Conservation (phyloP, 2,888 invertebrate genomes). For the Candidula unifasciata region DNA sequence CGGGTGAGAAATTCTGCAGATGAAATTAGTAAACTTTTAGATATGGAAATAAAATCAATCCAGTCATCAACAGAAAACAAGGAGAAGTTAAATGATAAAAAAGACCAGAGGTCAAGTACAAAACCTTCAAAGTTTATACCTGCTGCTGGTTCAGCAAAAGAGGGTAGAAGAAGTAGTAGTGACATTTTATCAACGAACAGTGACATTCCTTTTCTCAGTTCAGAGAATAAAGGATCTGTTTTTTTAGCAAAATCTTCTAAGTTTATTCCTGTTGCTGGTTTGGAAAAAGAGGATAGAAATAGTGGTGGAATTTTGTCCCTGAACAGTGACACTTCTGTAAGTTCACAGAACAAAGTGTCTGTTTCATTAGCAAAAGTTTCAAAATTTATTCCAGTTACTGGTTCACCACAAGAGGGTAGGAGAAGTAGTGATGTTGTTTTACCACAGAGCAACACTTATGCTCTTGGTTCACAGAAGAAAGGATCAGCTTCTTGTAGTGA, state of each 20-base stretch:
- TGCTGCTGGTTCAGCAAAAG: not conserved
- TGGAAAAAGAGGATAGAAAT: not conserved
- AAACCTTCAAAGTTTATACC: not conserved
- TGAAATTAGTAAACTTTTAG: slow-evolving; percentile 67
- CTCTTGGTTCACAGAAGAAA: no score
- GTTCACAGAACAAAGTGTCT: not conserved
- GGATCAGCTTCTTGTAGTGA: not conserved
- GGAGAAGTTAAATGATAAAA: not conserved
- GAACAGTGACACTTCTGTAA: not conserved
- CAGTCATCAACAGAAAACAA: slow-evolving; percentile 17
- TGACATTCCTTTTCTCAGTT: not conserved
- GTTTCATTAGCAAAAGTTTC: not conserved
- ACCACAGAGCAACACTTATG: not conserved
- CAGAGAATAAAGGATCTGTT: not conserved
- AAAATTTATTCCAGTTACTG: not conserved
- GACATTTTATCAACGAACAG: not conserved
- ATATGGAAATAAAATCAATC: slow-evolving; percentile 64
- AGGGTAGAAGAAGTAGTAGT: not conserved
- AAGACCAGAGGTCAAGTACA: not conserved
- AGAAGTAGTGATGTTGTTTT: not conserved
- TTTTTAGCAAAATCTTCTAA: not conserved
- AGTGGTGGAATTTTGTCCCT: not conserved
- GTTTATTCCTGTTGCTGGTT: not conserved
- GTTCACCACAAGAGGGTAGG: not conserved
- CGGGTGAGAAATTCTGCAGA: slow-evolving; percentile 58